Evolutionary conservation across 1,140 invertebrate genomes (phyloP).

Genomic region (Apis laboriosa): DNA sequence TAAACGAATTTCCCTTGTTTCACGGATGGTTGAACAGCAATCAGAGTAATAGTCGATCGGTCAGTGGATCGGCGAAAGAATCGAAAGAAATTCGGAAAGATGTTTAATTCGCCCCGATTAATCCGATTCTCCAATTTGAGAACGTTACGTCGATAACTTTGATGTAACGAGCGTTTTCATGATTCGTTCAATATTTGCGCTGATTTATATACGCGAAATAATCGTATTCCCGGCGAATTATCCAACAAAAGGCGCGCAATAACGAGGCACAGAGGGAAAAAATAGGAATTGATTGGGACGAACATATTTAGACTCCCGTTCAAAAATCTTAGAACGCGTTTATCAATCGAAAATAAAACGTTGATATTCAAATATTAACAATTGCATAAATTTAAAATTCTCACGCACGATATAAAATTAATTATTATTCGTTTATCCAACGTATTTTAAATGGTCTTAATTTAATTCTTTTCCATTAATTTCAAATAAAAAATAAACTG

Average conservation of each 20-base stretch:
- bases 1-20: neutral
- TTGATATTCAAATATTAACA: too few relatives aligned
- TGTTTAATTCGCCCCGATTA: neutral
- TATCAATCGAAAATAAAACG: too few relatives aligned
- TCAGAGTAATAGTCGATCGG: neutral
- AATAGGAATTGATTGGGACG: too few relatives aligned
- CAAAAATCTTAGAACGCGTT: too few relatives aligned
- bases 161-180: conserved; percentile 13
- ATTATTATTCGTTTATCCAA: too few relatives aligned
- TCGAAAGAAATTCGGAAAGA: neutral
- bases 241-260: neutral
- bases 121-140: neutral
- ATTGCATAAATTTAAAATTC: too few relatives aligned
- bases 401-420: too few relatives aligned
- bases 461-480: too few relatives aligned
- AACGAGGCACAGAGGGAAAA: neutral
- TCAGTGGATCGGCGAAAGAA: neutral
- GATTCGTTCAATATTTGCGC: conserved; percentile 36
- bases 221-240: neutral
- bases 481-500: too few relatives aligned
- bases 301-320: too few relatives aligned
- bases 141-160: conserved; percentile 1
- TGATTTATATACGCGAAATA: conserved; percentile 5
- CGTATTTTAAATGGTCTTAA: too few relatives aligned
- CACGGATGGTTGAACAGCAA: neutral